Evolutionary conservation across 2,888 invertebrate species (phyloP).

Genomic region (Timema podura): DNA sequence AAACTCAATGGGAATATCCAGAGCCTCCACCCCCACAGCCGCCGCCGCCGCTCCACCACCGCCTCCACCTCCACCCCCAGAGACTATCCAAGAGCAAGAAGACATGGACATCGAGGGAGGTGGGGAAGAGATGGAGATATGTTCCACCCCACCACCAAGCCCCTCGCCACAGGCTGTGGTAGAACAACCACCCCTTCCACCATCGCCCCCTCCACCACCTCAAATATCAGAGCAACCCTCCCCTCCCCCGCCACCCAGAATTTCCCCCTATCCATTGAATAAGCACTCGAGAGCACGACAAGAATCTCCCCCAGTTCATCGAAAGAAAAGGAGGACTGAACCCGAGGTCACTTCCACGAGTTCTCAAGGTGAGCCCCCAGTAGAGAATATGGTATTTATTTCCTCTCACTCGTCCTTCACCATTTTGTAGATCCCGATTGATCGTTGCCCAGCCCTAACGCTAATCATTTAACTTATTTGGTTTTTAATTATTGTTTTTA

Average conservation of each 20-base stretch:
- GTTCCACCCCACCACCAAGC: constrained; percentile 31
- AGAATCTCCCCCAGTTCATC: constrained; percentile 5
- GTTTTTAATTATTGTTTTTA: too few species aligned
- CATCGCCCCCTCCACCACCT: constrained; percentile 34
- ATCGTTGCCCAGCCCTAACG: too few species aligned
- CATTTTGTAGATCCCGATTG: too few species aligned
- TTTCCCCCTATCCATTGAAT: constrained; percentile 30
- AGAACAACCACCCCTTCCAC: constrained; percentile 25
- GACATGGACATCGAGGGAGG: constrained; percentile 24
- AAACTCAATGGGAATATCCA: constrained; percentile 63
- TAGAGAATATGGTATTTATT: too few species aligned
- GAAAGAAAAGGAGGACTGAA: constrained; percentile 19
- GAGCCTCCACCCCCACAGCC: neutral
- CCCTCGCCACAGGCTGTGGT: neutral
- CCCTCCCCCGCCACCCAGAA: constrained; percentile 45
- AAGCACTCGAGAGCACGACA: neutral
- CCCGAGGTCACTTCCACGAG: constrained; percentile 22
- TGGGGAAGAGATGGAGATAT: constrained; percentile 30
- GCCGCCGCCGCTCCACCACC: neutral
- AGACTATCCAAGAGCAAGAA: neutral
- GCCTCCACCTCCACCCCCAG: neutral
- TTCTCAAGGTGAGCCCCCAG: constrained; percentile 6
- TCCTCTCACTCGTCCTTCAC: too few species aligned
- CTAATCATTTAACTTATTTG: too few species aligned
- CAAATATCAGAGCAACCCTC: constrained; percentile 38